Evolutionary conservation across 53 echinoderm and acorn worm genomes (phyloP), one percentile per base, ranked within the genome.

Genomic region (Paelopatides confundens): DNA sequence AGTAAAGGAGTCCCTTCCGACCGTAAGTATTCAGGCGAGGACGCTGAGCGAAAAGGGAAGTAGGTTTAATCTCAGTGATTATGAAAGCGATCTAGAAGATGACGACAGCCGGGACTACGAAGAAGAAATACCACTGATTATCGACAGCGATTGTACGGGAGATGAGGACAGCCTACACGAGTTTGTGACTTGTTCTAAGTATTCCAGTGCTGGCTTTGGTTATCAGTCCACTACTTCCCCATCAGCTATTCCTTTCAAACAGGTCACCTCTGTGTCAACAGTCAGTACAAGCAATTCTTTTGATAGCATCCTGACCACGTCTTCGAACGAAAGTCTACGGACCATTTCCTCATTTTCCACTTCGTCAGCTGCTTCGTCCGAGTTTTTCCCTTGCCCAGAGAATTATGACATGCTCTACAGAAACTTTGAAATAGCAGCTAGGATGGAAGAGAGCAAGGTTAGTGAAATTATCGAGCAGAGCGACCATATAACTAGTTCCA

Each of bases 351-450:
- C 95, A 24, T 89, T 91, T 34, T 54, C 87, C 32, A 87, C 87
- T 29, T 90, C 78, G 10, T 95, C 97, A 8, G 90, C 91, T 31
- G 63, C 91, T 37, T 91, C 93, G 18, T 87, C 94, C 47, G 84
- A 83, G 36, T 63, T 83, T 4, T 83, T 83, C 30, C 84, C 63
- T 1, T 95, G 95, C 71, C 99, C 99, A 26, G 99, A 99, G 71
- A 99, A 95, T 74, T 99, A 99, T 81, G 94, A 95, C 37, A 89
- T 96, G 82, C 91, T 99, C 23, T 99, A 99, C 88, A 94, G 76
- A 82, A 96, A 94, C 82, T 99, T 99, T 94, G 99, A 99, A 85
- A 90, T 95, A 32, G 95, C 95, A 13, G 66, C 91, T 31, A 87
- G 87, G 81, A 85, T 95, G 78, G 96, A 96, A 39, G 71, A 88